Percentiles rank a stretch among this genome's conserved stretches.
Conservation (phyloP, 2,113 vertebrate genomes). For the Hemicordylus capensis region DNA sequence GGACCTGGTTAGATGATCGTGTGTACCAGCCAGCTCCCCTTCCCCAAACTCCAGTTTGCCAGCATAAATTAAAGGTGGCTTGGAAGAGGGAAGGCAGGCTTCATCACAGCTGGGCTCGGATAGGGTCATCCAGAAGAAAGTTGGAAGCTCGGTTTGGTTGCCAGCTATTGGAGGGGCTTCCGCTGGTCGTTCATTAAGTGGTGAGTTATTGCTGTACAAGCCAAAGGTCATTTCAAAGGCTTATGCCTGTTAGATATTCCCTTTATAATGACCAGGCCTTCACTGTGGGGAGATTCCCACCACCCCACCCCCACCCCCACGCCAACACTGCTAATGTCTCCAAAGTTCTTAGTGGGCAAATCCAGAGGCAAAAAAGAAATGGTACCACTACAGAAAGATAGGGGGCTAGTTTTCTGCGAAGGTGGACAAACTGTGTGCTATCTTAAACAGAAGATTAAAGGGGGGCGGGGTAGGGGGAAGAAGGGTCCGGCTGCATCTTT, state of each 20-base stretch:
- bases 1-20: slow-evolving; percentile 48
- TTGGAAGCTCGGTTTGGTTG: slow-evolving; percentile 78
- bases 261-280: slow-evolving; percentile 78
- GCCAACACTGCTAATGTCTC: slow-evolving; percentile 59
- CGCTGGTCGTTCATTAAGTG: slow-evolving; percentile 99
- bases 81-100: slow-evolving; percentile 26
- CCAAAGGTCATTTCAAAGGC: slow-evolving; percentile 97
- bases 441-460: neutral
- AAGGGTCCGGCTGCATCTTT: neutral
- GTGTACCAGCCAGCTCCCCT: slow-evolving; percentile 61
- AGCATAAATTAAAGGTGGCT: slow-evolving; percentile 54
- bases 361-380: neutral
- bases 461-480: neutral
- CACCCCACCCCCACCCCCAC: neutral
- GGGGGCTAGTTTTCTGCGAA: neutral
- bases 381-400: neutral
- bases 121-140: slow-evolving; percentile 79
- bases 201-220: slow-evolving; percentile 91
- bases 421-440: neutral
- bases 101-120: slow-evolving; percentile 63
- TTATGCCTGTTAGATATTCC: slow-evolving; percentile 93
- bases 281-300: slow-evolving; percentile 83
- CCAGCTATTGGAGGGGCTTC: slow-evolving; percentile 85
- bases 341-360: slow-evolving; percentile 68
- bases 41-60: slow-evolving; percentile 58